Evolutionary conservation across 2,113 vertebrate species (phyloP).

Genomic region (Plectropomus leopardus): DNA sequence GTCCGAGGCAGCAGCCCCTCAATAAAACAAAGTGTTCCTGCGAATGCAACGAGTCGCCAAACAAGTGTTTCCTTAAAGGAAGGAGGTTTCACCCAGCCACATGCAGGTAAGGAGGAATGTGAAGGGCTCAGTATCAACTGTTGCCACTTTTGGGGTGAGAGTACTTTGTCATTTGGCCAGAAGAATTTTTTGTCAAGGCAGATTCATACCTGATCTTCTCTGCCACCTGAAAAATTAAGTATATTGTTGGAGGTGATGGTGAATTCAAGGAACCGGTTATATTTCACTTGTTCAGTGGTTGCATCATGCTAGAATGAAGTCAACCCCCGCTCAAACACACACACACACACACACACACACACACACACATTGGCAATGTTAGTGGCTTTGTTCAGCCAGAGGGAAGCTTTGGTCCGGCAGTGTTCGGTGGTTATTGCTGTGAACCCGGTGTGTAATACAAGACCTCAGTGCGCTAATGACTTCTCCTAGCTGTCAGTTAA

Average conservation of each 20-base stretch:
- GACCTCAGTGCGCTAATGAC: conserved; percentile 70
- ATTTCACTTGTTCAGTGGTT: conserved; percentile 3
- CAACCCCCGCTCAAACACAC: not conserved
- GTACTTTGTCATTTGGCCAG: no score
- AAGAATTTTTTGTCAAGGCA: no score
- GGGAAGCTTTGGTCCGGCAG: conserved; percentile 16
- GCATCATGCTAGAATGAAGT: conserved; percentile 8
- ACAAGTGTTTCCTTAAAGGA: conserved; percentile 94
- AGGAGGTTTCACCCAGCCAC: conserved; percentile 92
- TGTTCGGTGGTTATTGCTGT: conserved; percentile 16
- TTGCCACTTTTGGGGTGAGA: not conserved
- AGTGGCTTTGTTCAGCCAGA: not conserved
- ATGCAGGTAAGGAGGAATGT: conserved; percentile 89
- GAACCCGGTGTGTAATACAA: conserved; percentile 68
- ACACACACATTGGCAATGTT: conserved; percentile 6
- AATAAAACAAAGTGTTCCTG: conserved; percentile 92
- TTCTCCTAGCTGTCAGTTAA: conserved; percentile 76
- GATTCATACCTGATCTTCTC: no score
- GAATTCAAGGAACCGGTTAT: no score
- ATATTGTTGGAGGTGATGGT: no score
- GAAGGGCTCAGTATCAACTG: not conserved
- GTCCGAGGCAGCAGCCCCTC: conserved; percentile 91
- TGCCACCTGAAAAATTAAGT: no score
- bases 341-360: conserved; percentile 20
- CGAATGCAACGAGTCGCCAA: conserved; percentile 94